These are phyloP conservation scores for Brachirus orientalis DNA, from an alignment of 2,113 vertebrate genomes.

Conservation along the genomic window DNA sequence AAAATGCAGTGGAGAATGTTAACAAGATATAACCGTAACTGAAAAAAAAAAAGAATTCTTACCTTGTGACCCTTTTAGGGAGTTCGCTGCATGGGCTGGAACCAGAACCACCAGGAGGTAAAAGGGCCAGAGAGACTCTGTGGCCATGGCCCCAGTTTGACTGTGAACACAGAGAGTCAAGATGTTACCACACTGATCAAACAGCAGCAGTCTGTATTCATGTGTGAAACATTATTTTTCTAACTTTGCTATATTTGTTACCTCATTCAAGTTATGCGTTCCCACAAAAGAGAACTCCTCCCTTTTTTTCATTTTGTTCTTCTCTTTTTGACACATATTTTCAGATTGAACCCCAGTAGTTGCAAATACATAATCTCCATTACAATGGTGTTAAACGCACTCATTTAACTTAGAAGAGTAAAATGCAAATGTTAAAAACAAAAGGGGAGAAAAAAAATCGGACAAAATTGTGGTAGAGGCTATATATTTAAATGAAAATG, in stretches of 20 bases:
- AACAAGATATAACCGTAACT: background rate
- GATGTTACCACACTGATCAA: too few relatives aligned
- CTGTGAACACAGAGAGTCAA: slow-evolving; percentile 31
- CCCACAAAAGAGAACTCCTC: too few relatives aligned
- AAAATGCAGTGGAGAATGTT: too few relatives aligned
- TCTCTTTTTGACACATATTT: too few relatives aligned
- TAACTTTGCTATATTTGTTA: too few relatives aligned
- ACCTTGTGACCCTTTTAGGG: slow-evolving; percentile 32
- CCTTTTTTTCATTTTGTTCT: too few relatives aligned
- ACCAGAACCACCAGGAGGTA: slow-evolving; percentile 30
- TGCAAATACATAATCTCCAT: background rate
- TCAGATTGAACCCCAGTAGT: too few relatives aligned
- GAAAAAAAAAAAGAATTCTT: background rate
- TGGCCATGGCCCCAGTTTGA: background rate
- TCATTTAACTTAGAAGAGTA: background rate
- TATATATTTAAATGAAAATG: too few relatives aligned
- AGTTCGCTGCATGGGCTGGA: background rate
- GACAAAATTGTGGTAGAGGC: background rate
- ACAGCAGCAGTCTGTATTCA: too few relatives aligned
- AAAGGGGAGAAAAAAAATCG: background rate
- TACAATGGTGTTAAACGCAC: background rate
- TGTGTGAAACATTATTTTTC: too few relatives aligned
- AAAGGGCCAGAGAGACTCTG: slow-evolving; percentile 12
- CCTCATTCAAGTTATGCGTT: too few relatives aligned
- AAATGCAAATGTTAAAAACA: too few relatives aligned